Percentiles rank a stretch among this genome's conserved stretches.
Conservation (phyloP, 2,797 vertebrate genomes). For the Notoglanidium macrostoma region DNA sequence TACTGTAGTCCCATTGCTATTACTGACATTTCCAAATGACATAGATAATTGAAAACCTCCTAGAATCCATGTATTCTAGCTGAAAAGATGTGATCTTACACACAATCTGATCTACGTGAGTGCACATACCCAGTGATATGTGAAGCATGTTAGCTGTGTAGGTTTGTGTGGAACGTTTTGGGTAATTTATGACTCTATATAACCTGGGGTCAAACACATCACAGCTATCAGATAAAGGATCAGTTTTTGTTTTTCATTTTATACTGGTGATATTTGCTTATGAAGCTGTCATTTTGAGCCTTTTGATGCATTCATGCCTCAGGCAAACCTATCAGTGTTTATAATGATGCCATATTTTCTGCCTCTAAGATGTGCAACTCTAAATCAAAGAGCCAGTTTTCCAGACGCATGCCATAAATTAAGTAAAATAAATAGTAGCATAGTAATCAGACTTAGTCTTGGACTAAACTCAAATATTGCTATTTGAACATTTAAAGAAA, state of each 20-base stretch:
- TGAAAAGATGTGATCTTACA: background rate
- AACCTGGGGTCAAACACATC: slow-evolving; percentile 23
- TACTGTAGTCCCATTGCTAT: background rate
- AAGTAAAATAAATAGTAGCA: background rate
- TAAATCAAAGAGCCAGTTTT: slow-evolving; percentile 11
- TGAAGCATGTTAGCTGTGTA: slow-evolving; percentile 6
- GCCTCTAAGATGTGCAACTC: slow-evolving; percentile 7
- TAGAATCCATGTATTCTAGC: background rate
- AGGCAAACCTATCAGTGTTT: slow-evolving; percentile 18
- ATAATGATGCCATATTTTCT: background rate
- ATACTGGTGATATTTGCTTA: background rate
- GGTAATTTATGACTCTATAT: slow-evolving; percentile 35
- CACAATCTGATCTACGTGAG: background rate
- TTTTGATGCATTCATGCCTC: slow-evolving; percentile 31
- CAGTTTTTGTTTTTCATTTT: background rate
- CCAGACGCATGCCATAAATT: background rate
- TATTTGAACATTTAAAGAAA: background rate
- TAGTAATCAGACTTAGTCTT: background rate
- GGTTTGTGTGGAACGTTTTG: slow-evolving; percentile 21
- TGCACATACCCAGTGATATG: background rate
- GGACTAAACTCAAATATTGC: background rate
- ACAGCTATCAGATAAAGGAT: slow-evolving; percentile 30
- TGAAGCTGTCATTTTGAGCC: slow-evolving; percentile 18
- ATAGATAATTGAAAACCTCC: background rate
- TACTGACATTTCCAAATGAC: background rate